phyloP scores from a whole-genome alignment of 2,888 invertebrate genomes.

The Ennomos erosarius region DNA sequence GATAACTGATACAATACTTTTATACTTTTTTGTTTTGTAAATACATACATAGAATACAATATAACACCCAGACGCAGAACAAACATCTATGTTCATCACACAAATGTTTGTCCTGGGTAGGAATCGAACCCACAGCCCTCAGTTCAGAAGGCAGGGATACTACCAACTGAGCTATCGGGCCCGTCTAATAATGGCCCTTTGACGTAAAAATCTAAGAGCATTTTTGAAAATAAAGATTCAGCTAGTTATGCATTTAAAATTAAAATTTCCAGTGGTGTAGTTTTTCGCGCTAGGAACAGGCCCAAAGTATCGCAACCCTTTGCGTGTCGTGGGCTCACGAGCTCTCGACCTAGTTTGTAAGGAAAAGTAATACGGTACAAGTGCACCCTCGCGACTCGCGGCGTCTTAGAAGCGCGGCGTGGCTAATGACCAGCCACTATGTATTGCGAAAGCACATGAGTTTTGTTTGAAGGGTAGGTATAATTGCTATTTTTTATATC shows the following conservation, averaged over 20 bases:
- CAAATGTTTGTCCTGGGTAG: no score
- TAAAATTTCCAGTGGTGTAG: conserved; percentile 19
- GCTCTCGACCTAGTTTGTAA: conserved; percentile 72
- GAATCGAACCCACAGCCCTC: no score
- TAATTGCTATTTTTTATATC: not conserved
- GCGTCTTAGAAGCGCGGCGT: no score
- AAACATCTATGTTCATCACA: no score
- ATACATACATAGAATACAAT: no score
- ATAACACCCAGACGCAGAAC: no score
- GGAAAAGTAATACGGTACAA: conserved; percentile 57
- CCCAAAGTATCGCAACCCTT: conserved; percentile 40
- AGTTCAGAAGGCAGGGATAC: no score
- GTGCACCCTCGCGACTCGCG: conserved; percentile 44
- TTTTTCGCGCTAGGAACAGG: conserved; percentile 27
- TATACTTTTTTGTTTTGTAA: no score
- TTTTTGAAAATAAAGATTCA: not conserved
- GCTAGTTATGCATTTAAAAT: conserved; percentile 4
- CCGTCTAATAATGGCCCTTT: no score
- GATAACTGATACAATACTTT: no score
- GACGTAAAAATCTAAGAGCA: no score
- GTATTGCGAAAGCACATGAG: not conserved
- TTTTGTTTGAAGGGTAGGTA: conserved; percentile 12
- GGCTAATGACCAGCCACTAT: conserved; percentile 33
- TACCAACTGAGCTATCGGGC: no score
- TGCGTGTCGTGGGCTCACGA: conserved; percentile 53